Evolutionary conservation across 2,113 vertebrate species (phyloP), one percentile per base, ranked within the genome.

Genomic region (Stomatorhinus ivindoensis): DNA sequence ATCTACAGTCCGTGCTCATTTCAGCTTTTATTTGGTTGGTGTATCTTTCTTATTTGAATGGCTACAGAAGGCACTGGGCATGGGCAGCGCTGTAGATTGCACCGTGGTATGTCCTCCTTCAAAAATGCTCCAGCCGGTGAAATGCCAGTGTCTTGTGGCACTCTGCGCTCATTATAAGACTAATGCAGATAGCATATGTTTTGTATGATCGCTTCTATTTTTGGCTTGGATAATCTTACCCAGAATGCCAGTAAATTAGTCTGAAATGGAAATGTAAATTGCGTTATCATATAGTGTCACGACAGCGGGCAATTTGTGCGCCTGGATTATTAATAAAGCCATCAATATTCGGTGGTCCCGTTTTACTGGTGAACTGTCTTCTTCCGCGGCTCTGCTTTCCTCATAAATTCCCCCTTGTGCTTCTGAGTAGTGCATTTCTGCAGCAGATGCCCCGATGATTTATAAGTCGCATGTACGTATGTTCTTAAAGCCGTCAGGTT

Each of bases 181-280:
- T 85, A 85, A 85, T 48, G 44, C 44, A 27, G 47, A 46, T 50
- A 85, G n/a, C 83, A 85, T 31, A 47, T 85, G 83, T 85, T 47
- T 76, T 27, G 42, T 85, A 44, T 15, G 83, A 48, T 44, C 44
- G 1, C 44, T 10, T 85, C 83, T 85, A 85, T 85, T 85, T 85
- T 47, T n/a, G 19, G 44, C 83, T 27, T 50, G 44, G 85, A 86
- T 46, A 39, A 55, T 55, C 48, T 4, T 87, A 39, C 50, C 85
- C 85, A 47, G 31, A 55, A 53, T 35, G 85, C 85, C 53, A 53
- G 46, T 87, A 55, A 87, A 87, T 86, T 15, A 50, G 27, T 35
- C 50, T 55, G 85, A 87, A 87, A 47, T 86, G 27, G 50, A 51
- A 86, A 87, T 87, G 13, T 53, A 87, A 87, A 31, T 19, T 87